Conservation (phyloP, 2,888 invertebrate species). For the Caenorhabditis parvicauda region DNA sequence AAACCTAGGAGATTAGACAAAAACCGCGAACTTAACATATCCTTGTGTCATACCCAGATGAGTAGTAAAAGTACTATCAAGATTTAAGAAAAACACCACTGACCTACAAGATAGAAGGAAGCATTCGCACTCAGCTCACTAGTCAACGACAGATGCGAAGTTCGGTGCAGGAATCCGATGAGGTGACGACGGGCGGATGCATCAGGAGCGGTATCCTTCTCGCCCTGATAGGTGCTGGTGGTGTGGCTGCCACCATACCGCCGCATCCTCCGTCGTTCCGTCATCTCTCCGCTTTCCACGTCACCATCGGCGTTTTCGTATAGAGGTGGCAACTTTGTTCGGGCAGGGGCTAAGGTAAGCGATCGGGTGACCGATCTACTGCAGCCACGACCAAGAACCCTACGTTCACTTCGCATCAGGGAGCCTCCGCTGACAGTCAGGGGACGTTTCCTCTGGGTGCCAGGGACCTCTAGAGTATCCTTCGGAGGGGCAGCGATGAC, state of each 20-base stretch:
- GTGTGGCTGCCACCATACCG: constrained; percentile 33
- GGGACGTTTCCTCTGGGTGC: background rate
- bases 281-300: constrained; percentile 7
- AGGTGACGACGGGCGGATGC: constrained; percentile 44
- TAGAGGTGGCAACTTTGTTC: constrained; percentile 36
- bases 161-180: constrained; percentile 54
- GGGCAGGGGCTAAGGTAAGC: constrained; percentile 38
- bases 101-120: constrained; percentile 55
- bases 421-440: background rate
- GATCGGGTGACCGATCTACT: constrained; percentile 33
- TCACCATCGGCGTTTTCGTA: constrained; percentile 29
- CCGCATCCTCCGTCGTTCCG: constrained; percentile 12
- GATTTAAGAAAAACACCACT: no score
- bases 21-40: no score
- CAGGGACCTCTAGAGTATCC: background rate
- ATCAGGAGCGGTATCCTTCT: constrained; percentile 44
- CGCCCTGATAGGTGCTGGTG: constrained; percentile 44
- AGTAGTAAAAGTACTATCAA: no score
- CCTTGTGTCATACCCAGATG: no score
- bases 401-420: background rate
- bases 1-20: no score
- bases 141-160: constrained; percentile 52
- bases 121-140: constrained; percentile 53
- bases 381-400: background rate
- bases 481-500: background rate